Evolutionary conservation across 2,113 vertebrate species (phyloP).

Genomic region (Leptobrachium leishanense): DNA sequence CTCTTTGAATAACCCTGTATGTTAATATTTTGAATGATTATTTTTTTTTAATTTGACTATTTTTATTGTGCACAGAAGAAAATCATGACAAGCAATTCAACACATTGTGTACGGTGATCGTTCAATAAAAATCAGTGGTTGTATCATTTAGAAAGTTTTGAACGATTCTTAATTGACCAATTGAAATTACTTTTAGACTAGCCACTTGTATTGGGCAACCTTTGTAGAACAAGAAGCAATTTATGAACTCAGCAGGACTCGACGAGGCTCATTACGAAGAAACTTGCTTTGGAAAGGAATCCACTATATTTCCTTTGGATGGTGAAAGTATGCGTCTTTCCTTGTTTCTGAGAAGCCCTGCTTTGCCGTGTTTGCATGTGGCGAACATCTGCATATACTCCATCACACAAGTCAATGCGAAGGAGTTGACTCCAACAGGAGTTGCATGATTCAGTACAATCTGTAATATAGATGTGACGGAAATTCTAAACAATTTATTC

Average conservation of each 20-base stretch:
- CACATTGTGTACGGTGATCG: too few species aligned
- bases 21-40: too few species aligned
- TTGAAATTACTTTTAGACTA: too few species aligned
- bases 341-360: conserved; percentile 1
- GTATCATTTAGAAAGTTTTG: too few species aligned
- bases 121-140: too few species aligned
- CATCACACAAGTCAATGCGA: not conserved
- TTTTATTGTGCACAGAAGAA: too few species aligned
- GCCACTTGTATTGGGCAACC: too few species aligned
- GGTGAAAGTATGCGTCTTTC: conserved; percentile 11
- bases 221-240: not conserved
- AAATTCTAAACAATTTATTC: conserved; percentile 14
- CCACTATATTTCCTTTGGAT: conserved; percentile 18
- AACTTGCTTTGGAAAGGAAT: conserved; percentile 9
- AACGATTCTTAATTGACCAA: too few species aligned
- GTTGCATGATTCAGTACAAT: conserved; percentile 5
- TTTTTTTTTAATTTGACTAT: too few species aligned
- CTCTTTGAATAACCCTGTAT: too few species aligned
- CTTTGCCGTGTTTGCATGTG: conserved; percentile 6
- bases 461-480: conserved; percentile 4
- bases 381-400: conserved; percentile 11
- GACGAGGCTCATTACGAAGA: not conserved
- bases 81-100: too few species aligned
- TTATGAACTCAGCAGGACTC: not conserved
- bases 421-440: too few species aligned